These are phyloP conservation scores for Takifugu bimaculatus DNA, from an alignment of 2,113 vertebrate genomes.

Conservation along the genomic window DNA sequence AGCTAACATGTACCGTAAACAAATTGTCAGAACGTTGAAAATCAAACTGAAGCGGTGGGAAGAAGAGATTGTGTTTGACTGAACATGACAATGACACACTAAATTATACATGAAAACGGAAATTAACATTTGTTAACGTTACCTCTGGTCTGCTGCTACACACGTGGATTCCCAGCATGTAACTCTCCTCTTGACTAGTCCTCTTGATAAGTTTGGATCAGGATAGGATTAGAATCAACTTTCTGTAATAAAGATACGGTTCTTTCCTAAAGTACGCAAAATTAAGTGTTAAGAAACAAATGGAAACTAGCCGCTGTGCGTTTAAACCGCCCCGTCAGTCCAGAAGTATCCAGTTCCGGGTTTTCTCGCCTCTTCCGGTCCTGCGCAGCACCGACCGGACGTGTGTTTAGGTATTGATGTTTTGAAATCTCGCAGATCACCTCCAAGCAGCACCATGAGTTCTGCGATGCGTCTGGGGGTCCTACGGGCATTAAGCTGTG, in stretches of 20 bases:
- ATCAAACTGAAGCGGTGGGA: background rate
- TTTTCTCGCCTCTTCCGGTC: background rate
- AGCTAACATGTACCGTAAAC: conserved; percentile 9
- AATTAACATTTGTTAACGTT: background rate
- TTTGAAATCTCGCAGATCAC: no score
- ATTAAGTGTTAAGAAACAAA: background rate
- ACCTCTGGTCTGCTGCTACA: background rate
- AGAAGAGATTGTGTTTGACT: background rate
- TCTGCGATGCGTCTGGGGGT: background rate
- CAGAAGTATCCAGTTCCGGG: background rate
- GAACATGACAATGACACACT: background rate
- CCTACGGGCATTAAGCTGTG: background rate
- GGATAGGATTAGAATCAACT: no score
- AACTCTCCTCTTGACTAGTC: background rate
- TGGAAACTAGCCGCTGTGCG: background rate
- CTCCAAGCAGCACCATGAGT: conserved; percentile 13
- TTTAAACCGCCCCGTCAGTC: conserved; percentile 16
- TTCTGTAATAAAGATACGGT: no score
- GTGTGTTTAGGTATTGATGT: background rate
- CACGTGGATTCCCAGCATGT: conserved; percentile 73
- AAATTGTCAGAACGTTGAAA: background rate
- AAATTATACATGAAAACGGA: background rate
- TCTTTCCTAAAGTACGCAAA: no score
- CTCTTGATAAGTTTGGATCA: background rate
- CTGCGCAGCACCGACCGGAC: background rate